Percentiles rank a stretch among this genome's conserved stretches.
These are phyloP conservation scores for Drosophila tripunctata DNA, from an alignment of 2,888 invertebrate species.

Conservation along the genomic window DNA sequence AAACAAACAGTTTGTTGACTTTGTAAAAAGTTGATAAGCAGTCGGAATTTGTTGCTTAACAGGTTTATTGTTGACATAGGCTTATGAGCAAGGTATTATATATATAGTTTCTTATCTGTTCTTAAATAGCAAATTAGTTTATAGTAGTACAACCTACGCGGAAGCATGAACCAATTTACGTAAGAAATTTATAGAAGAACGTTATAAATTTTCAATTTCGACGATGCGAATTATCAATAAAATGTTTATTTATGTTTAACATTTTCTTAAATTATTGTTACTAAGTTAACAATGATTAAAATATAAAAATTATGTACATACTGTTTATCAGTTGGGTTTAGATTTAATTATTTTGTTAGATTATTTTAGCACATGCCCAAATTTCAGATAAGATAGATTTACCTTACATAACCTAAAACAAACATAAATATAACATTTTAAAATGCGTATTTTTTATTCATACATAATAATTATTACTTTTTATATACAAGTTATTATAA, in stretches of 20 bases:
- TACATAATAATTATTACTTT: not conserved
- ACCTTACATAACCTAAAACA: not conserved
- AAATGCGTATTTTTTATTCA: not conserved
- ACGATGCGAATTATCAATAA: too few species aligned
- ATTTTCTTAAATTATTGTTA: too few species aligned
- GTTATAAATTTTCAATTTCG: too few species aligned
- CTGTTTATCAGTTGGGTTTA: too few species aligned
- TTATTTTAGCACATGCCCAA: too few species aligned
- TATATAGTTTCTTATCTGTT: not conserved
- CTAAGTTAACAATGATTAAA: too few species aligned
- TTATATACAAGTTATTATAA: not conserved
- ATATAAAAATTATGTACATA: too few species aligned
- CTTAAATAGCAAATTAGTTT: not conserved
- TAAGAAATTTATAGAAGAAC: too few species aligned
- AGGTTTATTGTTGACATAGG: conserved; percentile 3
- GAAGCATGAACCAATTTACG: too few species aligned
- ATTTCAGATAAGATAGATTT: too few species aligned
- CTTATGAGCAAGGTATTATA: not conserved
- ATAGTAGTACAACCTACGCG: not conserved
- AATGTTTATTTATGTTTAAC: too few species aligned
- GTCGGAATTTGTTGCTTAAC: not conserved
- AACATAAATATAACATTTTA: not conserved
- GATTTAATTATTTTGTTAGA: too few species aligned
- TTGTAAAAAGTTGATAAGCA: not conserved
- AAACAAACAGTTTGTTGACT: not conserved